Conservation (phyloP, 2,888 invertebrate species). For the Merodon equestris region DNA sequence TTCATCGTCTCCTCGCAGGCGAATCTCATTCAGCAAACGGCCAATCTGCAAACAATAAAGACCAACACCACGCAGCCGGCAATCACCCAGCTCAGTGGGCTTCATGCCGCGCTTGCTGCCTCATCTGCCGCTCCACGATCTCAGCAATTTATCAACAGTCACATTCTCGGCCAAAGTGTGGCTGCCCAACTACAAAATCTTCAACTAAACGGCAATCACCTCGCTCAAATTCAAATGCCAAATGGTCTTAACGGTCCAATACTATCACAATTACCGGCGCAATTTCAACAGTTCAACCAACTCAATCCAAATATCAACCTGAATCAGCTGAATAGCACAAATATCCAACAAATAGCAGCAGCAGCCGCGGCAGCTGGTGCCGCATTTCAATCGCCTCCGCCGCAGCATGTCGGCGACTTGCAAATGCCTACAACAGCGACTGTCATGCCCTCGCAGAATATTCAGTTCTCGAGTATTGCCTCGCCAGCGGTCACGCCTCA, state of each 20-base stretch:
- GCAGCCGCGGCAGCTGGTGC: slow-evolving; percentile 74
- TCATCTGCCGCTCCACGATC: slow-evolving; percentile 75
- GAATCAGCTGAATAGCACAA: slow-evolving; percentile 77
- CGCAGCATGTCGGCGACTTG: slow-evolving; percentile 71
- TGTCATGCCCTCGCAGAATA: slow-evolving; percentile 70
- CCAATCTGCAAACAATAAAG: slow-evolving; percentile 78
- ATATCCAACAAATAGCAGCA: slow-evolving; percentile 76
- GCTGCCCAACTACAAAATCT: slow-evolving; percentile 78
- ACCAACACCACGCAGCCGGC: slow-evolving; percentile 72
- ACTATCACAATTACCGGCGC: slow-evolving; percentile 78
- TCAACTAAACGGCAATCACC: slow-evolving; percentile 77
- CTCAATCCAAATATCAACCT: slow-evolving; percentile 75
- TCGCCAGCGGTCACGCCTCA: slow-evolving; percentile 64
- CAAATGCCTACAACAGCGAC: slow-evolving; percentile 70
- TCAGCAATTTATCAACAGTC: slow-evolving; percentile 78
- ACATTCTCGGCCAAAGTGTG: slow-evolving; percentile 77
- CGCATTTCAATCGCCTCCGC: slow-evolving; percentile 76
- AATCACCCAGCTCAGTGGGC: slow-evolving; percentile 76
- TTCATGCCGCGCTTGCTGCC: slow-evolving; percentile 76
- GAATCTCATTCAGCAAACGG: slow-evolving; percentile 78
- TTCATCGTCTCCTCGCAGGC: slow-evolving; percentile 79
- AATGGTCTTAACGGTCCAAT: slow-evolving; percentile 77
- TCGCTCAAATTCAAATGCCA: slow-evolving; percentile 79
- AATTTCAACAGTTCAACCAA: slow-evolving; percentile 77
- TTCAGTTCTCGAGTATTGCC: slow-evolving; percentile 70